Percentiles rank a stretch among this genome's conserved stretches.
Conservation (phyloP, 2,113 vertebrate genomes). For the Lepus timidus region DNA sequence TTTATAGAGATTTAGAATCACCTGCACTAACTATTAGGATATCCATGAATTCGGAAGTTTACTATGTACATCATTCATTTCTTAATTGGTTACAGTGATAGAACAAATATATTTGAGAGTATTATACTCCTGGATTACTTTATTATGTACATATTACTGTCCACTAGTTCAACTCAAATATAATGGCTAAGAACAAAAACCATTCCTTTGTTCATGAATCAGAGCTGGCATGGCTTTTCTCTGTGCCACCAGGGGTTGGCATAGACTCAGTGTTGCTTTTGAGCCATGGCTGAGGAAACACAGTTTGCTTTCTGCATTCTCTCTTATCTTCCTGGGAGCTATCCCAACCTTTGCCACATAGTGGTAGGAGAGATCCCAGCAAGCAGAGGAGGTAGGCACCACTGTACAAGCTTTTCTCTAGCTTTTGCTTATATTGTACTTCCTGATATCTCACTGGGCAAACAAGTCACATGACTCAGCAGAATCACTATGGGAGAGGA, state of each 20-base stretch:
- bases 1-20: not conserved
- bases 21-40: not conserved
- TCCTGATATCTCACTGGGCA: conserved; percentile 9
- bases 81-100: conserved; percentile 26
- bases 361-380: not conserved
- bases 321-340: not conserved
- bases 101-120: not conserved
- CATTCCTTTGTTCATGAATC: not conserved
- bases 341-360: not conserved
- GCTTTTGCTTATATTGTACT: not conserved
- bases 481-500: not conserved
- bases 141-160: not conserved
- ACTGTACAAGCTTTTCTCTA: not conserved
- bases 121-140: not conserved
- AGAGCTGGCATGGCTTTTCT: not conserved
- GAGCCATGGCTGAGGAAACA: not conserved
- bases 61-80: not conserved
- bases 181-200: not conserved
- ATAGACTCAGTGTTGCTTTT: not conserved
- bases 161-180: not conserved
- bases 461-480: not conserved
- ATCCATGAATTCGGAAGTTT: not conserved
- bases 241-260: not conserved
- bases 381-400: not conserved
- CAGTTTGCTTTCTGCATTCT: not conserved